phyloP scores from a whole-genome alignment of 2,113 vertebrate genomes.

The Albula goreensis region DNA sequence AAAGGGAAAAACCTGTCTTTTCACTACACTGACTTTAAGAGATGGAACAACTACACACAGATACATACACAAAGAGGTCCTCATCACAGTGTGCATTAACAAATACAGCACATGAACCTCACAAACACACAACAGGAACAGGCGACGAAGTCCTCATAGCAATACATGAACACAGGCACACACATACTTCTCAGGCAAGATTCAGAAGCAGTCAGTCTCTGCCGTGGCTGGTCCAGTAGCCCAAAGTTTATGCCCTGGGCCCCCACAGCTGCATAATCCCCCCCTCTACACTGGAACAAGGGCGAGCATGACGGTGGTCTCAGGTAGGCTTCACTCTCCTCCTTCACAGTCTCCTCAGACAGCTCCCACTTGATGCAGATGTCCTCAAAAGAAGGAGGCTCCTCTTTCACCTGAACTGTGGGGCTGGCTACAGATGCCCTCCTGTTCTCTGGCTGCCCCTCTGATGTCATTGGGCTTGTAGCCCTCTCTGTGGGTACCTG shows the following conservation, averaged over 20 bases:
- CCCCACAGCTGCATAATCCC: background rate
- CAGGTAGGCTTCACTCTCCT: background rate
- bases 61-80: too few species aligned
- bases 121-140: background rate
- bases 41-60: too few species aligned
- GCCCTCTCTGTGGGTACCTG: background rate
- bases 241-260: background rate
- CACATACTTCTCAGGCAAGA: conserved; percentile 16
- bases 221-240: background rate
- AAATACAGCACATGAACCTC: background rate
- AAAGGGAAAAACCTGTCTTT: background rate
- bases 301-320: background rate
- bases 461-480: background rate
- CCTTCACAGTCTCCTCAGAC: conserved; percentile 25
- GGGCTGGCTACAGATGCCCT: background rate
- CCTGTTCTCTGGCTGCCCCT: background rate
- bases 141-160: background rate
- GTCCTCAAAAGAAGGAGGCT: conserved; percentile 27
- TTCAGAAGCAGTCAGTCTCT: background rate
- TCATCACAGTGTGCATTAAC: too few species aligned
- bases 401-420: conserved; percentile 38
- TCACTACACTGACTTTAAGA: too few species aligned
- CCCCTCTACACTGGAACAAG: background rate
- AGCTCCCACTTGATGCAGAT: conserved; percentile 43
- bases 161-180: background rate